These are phyloP conservation scores for Frieseomelitta varia DNA, from an alignment of 1,140 invertebrate genomes.

Conservation along the genomic window DNA sequence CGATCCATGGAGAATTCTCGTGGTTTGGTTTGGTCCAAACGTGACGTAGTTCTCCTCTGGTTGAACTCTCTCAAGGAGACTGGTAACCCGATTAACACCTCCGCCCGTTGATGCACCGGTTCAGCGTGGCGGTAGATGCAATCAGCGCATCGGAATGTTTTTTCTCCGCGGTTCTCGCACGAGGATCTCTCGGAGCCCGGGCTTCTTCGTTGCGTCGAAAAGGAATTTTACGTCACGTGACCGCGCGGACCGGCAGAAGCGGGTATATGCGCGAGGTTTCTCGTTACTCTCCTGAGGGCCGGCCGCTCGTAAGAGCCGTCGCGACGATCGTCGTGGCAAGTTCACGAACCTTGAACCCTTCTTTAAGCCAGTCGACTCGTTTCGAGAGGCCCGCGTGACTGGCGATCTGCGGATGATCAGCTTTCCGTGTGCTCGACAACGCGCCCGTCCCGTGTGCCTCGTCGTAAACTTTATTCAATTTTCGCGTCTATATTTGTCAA, in stretches of 20 bases:
- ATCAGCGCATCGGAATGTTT: constrained; percentile 65
- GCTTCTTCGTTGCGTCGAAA: constrained; percentile 31
- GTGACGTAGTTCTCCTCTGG: background rate
- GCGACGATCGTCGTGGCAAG: constrained; percentile 73
- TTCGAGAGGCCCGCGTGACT: constrained; percentile 69
- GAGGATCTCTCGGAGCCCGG: constrained; percentile 21
- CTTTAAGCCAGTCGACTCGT: constrained; percentile 65
- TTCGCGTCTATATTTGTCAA: background rate
- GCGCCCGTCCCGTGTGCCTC: background rate
- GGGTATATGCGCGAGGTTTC: constrained; percentile 28
- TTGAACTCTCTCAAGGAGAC: constrained; percentile 8
- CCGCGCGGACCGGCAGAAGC: constrained; percentile 12
- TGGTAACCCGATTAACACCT: constrained; percentile 45
- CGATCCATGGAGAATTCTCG: background rate
- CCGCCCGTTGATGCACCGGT: constrained; percentile 27
- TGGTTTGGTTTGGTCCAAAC: background rate
- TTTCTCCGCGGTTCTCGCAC: constrained; percentile 25
- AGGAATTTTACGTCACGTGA: constrained; percentile 65
- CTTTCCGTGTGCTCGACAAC: constrained; percentile 45
- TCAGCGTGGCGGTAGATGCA: constrained; percentile 46
- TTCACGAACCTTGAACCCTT: constrained; percentile 76
- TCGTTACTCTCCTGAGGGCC: constrained; percentile 41
- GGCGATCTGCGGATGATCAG: constrained; percentile 59
- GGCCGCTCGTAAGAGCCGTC: constrained; percentile 58
- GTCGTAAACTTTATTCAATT: too few relatives aligned